Conservation (phyloP, 2,888 invertebrate species). For the Poecilobothrus nobilitatus region DNA sequence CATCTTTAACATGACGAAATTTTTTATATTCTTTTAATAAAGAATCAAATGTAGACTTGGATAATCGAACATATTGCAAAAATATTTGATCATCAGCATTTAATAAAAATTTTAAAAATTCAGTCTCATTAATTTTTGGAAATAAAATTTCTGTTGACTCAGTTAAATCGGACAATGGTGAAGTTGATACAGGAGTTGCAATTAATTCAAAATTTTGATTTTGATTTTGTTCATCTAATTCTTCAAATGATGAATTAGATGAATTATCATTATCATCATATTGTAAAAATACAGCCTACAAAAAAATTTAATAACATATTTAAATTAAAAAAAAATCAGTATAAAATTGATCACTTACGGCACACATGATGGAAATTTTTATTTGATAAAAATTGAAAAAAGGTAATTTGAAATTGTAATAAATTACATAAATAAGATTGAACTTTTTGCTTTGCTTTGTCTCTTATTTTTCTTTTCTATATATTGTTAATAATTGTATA, state of each 20-base stretch:
- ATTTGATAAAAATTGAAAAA: too few relatives aligned
- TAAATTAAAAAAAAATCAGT: too few relatives aligned
- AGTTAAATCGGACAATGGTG: neutral
- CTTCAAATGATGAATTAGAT: neutral
- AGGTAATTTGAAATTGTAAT: too few relatives aligned
- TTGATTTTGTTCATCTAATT: neutral
- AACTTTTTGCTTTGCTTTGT: too few relatives aligned
- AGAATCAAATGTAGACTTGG: neutral
- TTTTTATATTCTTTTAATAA: neutral
- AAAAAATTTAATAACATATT: neutral
- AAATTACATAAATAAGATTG: too few relatives aligned
- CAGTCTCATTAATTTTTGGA: conserved; percentile 2
- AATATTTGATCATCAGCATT: conserved; percentile 3
- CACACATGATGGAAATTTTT: neutral
- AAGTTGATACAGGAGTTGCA: neutral
- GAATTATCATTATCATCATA: conserved; percentile 1
- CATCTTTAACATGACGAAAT: neutral
- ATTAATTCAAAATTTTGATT: conserved; percentile 3
- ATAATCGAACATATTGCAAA: neutral
- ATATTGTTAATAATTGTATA: too few relatives aligned
- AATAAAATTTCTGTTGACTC: neutral
- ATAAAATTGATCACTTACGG: neutral
- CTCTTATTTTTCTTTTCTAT: too few relatives aligned
- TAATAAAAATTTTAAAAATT: neutral
- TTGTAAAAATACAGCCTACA: neutral